Base-by-base conservation (phyloP, 1,140 invertebrate species). In the Drosophila virilis region DNA sequence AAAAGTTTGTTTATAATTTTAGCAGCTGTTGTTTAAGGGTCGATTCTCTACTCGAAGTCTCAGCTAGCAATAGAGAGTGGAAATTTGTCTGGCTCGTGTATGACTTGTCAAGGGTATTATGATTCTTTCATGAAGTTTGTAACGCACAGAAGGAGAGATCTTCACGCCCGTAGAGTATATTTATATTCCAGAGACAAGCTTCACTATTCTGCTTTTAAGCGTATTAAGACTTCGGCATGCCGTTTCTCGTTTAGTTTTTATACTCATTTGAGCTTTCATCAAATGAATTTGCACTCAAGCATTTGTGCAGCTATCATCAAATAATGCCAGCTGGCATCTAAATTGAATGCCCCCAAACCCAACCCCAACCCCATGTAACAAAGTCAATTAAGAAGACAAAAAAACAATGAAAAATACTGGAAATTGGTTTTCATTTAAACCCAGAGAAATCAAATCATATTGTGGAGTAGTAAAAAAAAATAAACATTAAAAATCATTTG, bases 371-470 rank as follows among this genome's bases (percentile, higher is more conserved):
- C 32, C 32, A 45, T 68, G 64, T 59, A 54, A 73, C 22, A 42
- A 60, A 28, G 35, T 35, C 38, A 73, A 73, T 73, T 67, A 73
- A 68, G 37, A 60, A 52, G 46, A 52, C 35, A 43, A 7, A 66
- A 66, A 66, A 42, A 54, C 46, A 73, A 65, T 50, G 6, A 55
- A 55, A 33, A 55, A n/a, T 28, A 22, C 10, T 40, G 10, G 9
- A 55, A 55, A 55, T 33, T 50, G 8, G 54, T 32, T 15, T 40
- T 62, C 7, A 9, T 28, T 37, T 42, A 52, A 54, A 9, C 12
- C 42, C 6, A 38, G 1, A 1, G 15, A 45, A 45, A 17, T 17
- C 8, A 10, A 46, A 22, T 1, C 6, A 3, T 5, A 4, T 28
- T 28, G 4, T 28, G 22, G 15, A 22, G 17, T 3, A 22, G 6